Conservation (phyloP, 2,113 vertebrate genomes). For the Cairina moschata region DNA sequence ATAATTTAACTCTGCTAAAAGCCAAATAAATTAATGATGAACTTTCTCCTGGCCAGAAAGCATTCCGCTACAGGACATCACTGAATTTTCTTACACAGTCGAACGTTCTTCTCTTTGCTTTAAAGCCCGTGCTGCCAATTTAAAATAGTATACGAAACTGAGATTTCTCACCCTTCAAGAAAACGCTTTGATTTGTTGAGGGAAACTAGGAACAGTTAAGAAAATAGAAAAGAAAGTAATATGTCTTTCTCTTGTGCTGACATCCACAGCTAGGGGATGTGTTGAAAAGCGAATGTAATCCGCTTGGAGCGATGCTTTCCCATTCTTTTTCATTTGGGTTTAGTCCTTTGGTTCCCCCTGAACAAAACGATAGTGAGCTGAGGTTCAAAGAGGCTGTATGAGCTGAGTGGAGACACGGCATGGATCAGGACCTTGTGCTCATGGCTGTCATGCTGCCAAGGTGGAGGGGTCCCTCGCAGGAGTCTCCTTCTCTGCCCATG, state of each 20-base stretch:
- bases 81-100: neutral
- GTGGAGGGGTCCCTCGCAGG: neutral
- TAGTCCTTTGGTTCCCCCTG: neutral
- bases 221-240: neutral
- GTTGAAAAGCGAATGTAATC: constrained; percentile 12
- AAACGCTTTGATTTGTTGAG: constrained; percentile 36
- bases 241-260: neutral
- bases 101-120: neutral
- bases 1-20: neutral
- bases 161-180: constrained; percentile 40
- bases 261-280: neutral
- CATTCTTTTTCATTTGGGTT: constrained; percentile 1
- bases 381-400: neutral
- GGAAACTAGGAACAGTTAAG: neutral
- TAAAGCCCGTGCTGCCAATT: neutral
- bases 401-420: rapidly evolving
- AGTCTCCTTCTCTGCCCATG: neutral
- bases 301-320: neutral
- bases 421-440: neutral
- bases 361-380: rapidly evolving
- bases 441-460: neutral
- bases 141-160: neutral
- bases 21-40: neutral
- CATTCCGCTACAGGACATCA: neutral
- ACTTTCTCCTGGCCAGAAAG: neutral